Evolutionary conservation across 2,888 invertebrate genomes (phyloP), one percentile per base, ranked within the genome.

Genomic region (Myopa testacea): DNA sequence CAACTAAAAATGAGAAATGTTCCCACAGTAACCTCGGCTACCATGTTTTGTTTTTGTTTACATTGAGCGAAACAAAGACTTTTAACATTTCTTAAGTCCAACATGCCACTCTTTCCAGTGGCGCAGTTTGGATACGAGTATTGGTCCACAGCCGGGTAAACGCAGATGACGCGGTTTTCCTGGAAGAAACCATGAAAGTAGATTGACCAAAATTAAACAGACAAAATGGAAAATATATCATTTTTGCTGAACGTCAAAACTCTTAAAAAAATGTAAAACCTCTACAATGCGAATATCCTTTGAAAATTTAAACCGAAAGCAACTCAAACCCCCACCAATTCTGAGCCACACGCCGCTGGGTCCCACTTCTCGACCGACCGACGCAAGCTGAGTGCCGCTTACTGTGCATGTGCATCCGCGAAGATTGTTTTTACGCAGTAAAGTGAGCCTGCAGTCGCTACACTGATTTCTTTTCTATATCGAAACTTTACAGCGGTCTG

Each of bases 1-100:
- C 87, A 86, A 87, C 87, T 86, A 87, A 87, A 87, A 86, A 84
- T 86, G 86, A 87, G 84, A 86, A 87, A 87, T 87, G 85, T 87
- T 87, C 86, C 86, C 86, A 86, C 86, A 85, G 83, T 83, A 70
- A 52, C 79, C 78, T 78, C 69, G 72, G 78, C 62, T 38, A 58
- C 75, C 70, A 76, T 70, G 37, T 50, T 76, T 75, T 45, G 38
- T 55, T 75, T 58, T 67, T 58, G 19, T 68, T 67, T 19, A 40
- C 72, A 12, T 58, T 26, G 58, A 72, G 58, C 26, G 26, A 58
- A 38, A 55, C 63, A 52, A 75, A 75, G 52, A 75, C 45, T 1
- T 75, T 34, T 37, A 58, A 37, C 67, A 67, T 75, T 75, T 75
- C 58, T 65, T 37, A 19, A 16, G 16, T 38, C 58, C 65, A 50